phyloP scores from a whole-genome alignment of 2,888 invertebrate species.

The Papilio gigon region DNA sequence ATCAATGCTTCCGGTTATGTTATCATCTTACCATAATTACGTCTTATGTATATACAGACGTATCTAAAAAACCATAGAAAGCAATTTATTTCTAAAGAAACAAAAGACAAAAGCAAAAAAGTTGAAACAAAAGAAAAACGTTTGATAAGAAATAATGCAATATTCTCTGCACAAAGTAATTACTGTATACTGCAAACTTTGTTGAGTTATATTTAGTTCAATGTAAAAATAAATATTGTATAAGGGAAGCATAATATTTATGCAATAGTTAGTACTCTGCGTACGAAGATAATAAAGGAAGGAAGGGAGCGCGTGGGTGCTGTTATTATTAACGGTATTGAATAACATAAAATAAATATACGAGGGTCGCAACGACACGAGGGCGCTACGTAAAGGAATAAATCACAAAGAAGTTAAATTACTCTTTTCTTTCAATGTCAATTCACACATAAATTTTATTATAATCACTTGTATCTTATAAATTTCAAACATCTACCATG shows the following conservation, averaged over 20 bases:
- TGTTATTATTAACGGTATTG: conserved; percentile 62
- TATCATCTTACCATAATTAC: too few species aligned
- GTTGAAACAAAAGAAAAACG: too few species aligned
- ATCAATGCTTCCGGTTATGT: too few species aligned
- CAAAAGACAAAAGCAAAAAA: too few species aligned
- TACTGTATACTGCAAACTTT: background rate
- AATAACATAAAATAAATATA: conserved; percentile 60
- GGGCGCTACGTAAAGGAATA: conserved; percentile 51
- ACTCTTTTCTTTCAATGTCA: background rate
- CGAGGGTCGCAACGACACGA: conserved; percentile 47
- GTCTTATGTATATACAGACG: too few species aligned
- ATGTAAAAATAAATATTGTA: background rate
- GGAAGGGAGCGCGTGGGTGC: conserved; percentile 49
- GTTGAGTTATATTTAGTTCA: background rate
- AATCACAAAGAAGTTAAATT: conserved; percentile 59
- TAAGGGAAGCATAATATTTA: background rate
- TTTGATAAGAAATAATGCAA: too few species aligned
- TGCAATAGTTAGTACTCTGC: conserved; percentile 16
- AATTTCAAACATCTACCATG: too few species aligned
- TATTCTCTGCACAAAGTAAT: too few species aligned
- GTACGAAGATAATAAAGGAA: conserved; percentile 30
- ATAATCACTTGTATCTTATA: background rate
- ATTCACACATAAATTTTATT: background rate
- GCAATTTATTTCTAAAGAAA: too few species aligned
- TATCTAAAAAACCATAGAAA: too few species aligned